phyloP scores from a whole-genome alignment of 2,113 vertebrate species.

The Alouatta palliata region DNA sequence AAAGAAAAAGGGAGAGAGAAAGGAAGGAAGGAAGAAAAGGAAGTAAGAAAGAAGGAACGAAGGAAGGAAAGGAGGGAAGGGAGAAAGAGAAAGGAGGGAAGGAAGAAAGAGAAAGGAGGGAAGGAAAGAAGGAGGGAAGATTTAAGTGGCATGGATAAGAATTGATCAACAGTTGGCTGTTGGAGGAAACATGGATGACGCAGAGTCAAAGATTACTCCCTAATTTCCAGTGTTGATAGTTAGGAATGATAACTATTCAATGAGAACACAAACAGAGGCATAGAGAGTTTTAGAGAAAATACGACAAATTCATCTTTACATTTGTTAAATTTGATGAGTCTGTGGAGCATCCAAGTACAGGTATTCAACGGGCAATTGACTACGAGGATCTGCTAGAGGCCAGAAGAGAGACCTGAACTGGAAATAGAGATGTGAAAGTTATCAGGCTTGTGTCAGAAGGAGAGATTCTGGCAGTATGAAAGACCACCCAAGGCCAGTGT shows the following conservation, averaged over 20 bases:
- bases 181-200: background rate
- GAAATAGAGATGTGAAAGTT: background rate
- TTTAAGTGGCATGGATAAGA: background rate
- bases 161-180: background rate
- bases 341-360: background rate
- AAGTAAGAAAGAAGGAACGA: no score
- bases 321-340: background rate
- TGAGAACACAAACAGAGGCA: background rate
- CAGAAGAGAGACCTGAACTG: background rate
- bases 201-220: background rate
- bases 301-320: background rate
- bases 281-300: background rate
- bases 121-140: no score
- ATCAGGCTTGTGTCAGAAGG: background rate
- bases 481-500: background rate
- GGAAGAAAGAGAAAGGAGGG: no score
- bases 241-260: background rate
- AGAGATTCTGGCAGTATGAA: background rate
- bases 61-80: no score
- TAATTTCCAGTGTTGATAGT: background rate
- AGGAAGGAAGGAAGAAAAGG: no score
- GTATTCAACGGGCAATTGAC: background rate
- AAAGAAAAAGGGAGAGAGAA: no score
- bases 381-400: background rate
- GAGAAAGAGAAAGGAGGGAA: no score